Evolutionary conservation across 1,140 invertebrate genomes (phyloP), one percentile per base, ranked within the genome.

Genomic region (Diuraphis noxia): DNA sequence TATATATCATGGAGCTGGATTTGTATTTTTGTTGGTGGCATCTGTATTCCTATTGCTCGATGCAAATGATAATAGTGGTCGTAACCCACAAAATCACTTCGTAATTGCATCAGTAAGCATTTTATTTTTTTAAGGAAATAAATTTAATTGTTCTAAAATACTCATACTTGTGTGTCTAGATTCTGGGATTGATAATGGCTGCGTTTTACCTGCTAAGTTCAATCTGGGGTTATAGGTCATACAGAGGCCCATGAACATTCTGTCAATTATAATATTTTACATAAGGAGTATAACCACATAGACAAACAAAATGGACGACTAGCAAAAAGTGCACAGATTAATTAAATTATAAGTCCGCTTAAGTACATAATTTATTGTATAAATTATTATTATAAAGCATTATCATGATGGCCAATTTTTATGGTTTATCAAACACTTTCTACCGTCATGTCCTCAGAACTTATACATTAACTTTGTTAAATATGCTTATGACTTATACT

Each of bases 161-260:
- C 30, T 56, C 25, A 36, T 86, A 25, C 21, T 85, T 38, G 25
- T 49, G 34, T 90, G 38, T 95, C 87, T 95, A 96, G 95, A 95
- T 97, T 43, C 95, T 97, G 93, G 97, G 96, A 38, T 93, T 97
- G 30, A 94, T 97, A 6, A 95, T 97, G 92, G 93, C 96, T 0
- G 95, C 94, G 0, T 93, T 97, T 0, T 97, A 97, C 93, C 94
- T 97, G 8, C 92, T 97, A n/a, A 97, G 96, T 93, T 96, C 96
- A 23, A 95, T 97, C 92, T 94, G 97, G 92, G 96, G 96, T 88
- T 95, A 96, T 93, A 95, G 96, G 91, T 95, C 95, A 23, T 97
- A 97, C 94, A 95, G 95, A 93, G 96, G 96, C 92, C 93, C 95
- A 86, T 96, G 95, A 95, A 81, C 43, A 40, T 92, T 92, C 81